These are phyloP conservation scores for Ceyx cyanopectus DNA, from an alignment of 2,113 vertebrate genomes.

Conservation along the genomic window DNA sequence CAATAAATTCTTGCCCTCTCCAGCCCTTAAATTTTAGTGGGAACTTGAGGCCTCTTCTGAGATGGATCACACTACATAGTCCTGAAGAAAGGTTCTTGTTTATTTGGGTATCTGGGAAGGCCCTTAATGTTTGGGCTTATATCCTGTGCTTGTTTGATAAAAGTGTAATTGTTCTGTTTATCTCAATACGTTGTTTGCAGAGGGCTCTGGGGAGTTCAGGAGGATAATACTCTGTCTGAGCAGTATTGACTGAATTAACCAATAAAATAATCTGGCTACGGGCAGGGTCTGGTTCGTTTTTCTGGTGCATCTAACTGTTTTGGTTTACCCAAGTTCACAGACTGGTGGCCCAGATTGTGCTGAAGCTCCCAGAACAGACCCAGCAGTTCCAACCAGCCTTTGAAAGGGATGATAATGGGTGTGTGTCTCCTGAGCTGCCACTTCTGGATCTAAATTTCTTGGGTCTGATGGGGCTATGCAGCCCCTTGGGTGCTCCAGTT, in stretches of 20 bases:
- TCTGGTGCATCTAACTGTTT: neutral
- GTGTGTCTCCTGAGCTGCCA: neutral
- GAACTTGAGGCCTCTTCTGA: neutral
- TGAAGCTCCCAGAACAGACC: neutral
- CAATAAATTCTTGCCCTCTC: neutral
- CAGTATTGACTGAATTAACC: neutral
- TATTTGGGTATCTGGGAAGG: neutral
- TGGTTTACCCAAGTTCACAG: neutral
- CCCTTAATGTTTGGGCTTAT: neutral
- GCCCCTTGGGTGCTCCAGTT: neutral
- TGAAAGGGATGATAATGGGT: neutral
- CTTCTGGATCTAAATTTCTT: neutral
- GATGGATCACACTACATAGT: neutral
- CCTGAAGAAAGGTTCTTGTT: neutral
- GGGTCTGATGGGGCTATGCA: neutral
- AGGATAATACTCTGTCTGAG: neutral
- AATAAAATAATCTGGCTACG: neutral
- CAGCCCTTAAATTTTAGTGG: neutral
- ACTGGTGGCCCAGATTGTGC: neutral
- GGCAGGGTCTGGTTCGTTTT: neutral
- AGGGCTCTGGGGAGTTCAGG: neutral
- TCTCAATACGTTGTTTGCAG: neutral
- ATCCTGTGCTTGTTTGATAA: neutral
- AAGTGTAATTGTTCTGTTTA: neutral
- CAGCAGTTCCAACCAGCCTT: neutral